Evolutionary conservation across 2,113 vertebrate species (phyloP).

Genomic region (Lycaon pictus): DNA sequence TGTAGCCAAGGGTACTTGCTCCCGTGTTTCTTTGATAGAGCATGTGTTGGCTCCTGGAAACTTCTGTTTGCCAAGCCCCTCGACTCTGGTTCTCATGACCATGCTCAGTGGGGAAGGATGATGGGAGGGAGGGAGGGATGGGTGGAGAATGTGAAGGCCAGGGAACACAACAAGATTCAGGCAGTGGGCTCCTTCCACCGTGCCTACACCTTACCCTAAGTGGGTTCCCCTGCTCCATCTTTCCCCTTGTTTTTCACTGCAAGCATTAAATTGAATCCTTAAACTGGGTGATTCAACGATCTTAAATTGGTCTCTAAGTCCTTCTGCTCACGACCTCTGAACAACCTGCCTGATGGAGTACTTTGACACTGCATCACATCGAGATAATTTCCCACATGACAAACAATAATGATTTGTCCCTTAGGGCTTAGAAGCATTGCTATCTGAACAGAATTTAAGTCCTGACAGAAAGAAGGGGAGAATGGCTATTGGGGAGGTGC

Average conservation of each 20-base stretch:
- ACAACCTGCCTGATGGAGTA: neutral
- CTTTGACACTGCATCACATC: neutral
- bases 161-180: neutral
- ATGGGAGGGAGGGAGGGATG: accelerated
- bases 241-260: neutral
- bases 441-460: neutral
- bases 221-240: too few species aligned
- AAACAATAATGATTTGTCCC: neutral
- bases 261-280: neutral
- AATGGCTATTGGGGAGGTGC: neutral
- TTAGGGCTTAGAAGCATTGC: neutral
- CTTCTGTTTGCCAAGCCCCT: neutral
- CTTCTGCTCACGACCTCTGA: neutral
- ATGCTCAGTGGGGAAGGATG: neutral
- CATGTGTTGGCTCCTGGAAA: neutral
- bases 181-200: neutral
- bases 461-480: neutral
- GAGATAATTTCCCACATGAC: neutral
- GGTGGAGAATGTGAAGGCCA: neutral
- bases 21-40: neutral
- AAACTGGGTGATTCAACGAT: neutral
- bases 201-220: too few species aligned
- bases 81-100: neutral
- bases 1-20: neutral
- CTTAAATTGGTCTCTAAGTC: neutral